Conservation (phyloP, 1,140 invertebrate species). For the Hermetia illucens region DNA sequence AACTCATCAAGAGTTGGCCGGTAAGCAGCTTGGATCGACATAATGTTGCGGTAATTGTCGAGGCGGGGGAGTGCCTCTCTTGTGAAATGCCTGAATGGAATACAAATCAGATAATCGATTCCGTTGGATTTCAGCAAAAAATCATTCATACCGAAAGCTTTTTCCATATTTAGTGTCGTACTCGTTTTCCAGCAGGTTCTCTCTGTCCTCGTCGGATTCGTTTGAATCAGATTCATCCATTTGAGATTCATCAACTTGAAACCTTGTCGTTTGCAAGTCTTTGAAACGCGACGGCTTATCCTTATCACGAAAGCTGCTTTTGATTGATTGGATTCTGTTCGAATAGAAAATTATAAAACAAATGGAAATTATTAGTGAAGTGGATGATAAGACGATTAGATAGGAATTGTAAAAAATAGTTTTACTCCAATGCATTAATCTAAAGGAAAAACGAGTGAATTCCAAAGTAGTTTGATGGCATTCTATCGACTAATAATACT, state of each 20-base stretch:
- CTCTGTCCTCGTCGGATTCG: constrained; percentile 37
- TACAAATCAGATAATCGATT: not conserved
- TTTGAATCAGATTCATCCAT: constrained; percentile 33
- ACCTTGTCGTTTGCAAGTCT: constrained; percentile 39
- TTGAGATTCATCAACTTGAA: constrained; percentile 35
- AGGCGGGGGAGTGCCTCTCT: constrained; percentile 78
- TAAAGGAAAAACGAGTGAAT: too few relatives aligned
- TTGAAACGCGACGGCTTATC: constrained; percentile 42
- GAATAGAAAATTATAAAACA: not conserved
- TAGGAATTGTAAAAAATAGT: too few relatives aligned
- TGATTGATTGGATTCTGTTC: constrained; percentile 27
- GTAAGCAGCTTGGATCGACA: constrained; percentile 78
- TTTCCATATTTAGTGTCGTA: constrained; percentile 64
- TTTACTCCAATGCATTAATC: too few relatives aligned
- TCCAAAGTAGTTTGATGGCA: too few relatives aligned
- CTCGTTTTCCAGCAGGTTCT: constrained; percentile 39
- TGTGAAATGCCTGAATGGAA: constrained; percentile 76
- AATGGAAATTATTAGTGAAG: too few relatives aligned
- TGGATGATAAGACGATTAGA: too few relatives aligned
- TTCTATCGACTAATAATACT: too few relatives aligned
- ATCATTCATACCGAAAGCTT: constrained; percentile 53
- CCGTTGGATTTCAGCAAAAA: not conserved
- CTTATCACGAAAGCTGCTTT: constrained; percentile 43
- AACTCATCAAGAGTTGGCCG: constrained; percentile 85
- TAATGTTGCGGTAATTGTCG: constrained; percentile 88